Evolutionary conservation across 1,140 invertebrate genomes (phyloP), one percentile per base, ranked within the genome.

Genomic region (Pseudomyrmex dendroicus): DNA sequence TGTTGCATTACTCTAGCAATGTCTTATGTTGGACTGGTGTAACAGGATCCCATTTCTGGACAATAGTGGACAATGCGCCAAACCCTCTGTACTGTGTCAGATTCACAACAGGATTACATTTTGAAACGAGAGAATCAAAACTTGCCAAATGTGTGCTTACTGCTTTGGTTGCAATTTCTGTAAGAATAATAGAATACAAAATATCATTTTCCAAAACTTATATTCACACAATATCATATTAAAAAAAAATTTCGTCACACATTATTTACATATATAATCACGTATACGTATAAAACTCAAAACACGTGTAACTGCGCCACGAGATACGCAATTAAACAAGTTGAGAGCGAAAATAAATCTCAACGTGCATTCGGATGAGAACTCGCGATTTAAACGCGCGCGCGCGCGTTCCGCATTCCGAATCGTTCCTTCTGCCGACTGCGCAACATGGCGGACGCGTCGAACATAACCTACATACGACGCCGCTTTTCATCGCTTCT

Each of bases 391-490:
- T 2, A 77, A 87, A 83, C 1, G 9, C 67, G 63, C 85, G 86
- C 85, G 12, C n/a, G 1, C 13, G 59, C 46, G 48, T 72, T 52
- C 54, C 17, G 25, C 9, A 54, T 87, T 87, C 59, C 86, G 61
- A 15, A 3, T 10, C 54, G 52, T 87, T 87, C 74, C 86, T 20
- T 44, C 9, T 25, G 63, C 35, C 46, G 68, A 5, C 5, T 7
- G 17, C 48, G 44, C 35, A 46, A 56, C 62, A 78, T 87, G 73
- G 73, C 59, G 66, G 15, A 9, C 9, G 44, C 2, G 4, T 3
- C 10, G 61, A 22, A 73, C 54, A 67, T 87, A 87, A 87, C 86
- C 86, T 87, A 57, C 0, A 13, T 20, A 9, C 0, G 13, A 50
- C 7, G 56, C 20, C 5, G 22, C 10, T 66, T 48, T 0, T 25